These are phyloP conservation scores for Agonum fuliginosum DNA, from an alignment of 2,888 invertebrate species.

Conservation along the genomic window DNA sequence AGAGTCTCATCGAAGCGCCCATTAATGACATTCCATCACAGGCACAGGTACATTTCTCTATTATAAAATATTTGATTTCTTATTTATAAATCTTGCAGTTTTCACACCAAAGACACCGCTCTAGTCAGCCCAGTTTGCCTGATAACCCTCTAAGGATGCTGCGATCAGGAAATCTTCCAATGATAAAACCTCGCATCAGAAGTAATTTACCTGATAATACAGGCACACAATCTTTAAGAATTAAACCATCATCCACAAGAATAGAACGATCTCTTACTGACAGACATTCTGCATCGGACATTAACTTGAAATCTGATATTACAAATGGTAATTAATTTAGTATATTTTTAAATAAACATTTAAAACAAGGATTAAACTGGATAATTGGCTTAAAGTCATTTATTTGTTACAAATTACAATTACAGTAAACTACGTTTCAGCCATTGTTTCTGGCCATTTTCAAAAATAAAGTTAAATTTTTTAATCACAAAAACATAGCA, in stretches of 20 bases:
- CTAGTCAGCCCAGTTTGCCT: slow-evolving; percentile 62
- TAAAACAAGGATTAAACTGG: background rate
- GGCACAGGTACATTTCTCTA: slow-evolving; percentile 68
- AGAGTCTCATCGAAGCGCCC: slow-evolving; percentile 87
- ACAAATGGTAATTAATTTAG: slow-evolving; percentile 40
- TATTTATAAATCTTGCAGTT: slow-evolving; percentile 21
- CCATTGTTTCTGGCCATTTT: too few relatives aligned
- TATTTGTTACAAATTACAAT: too few relatives aligned
- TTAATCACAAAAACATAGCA: too few relatives aligned
- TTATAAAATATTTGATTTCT: slow-evolving; percentile 13
- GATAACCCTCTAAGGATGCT: slow-evolving; percentile 81
- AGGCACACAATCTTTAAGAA: slow-evolving; percentile 65
- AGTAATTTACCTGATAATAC: slow-evolving; percentile 61
- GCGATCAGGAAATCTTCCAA: slow-evolving; percentile 76
- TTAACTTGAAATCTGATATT: slow-evolving; percentile 33
- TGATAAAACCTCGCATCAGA: slow-evolving; percentile 74
- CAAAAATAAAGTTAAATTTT: too few relatives aligned
- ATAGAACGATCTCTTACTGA: slow-evolving; percentile 33
- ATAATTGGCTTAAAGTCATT: too few relatives aligned
- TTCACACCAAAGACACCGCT: slow-evolving; percentile 56
- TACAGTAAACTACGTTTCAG: too few relatives aligned
- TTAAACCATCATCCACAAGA: slow-evolving; percentile 17
- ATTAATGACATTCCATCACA: slow-evolving; percentile 66
- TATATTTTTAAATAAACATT: background rate
- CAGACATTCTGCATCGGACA: slow-evolving; percentile 49